Percentiles rank a stretch among this genome's conserved stretches.
Evolutionary conservation across 2,888 invertebrate species (phyloP).

Genomic region (Eristalis intricaria): DNA sequence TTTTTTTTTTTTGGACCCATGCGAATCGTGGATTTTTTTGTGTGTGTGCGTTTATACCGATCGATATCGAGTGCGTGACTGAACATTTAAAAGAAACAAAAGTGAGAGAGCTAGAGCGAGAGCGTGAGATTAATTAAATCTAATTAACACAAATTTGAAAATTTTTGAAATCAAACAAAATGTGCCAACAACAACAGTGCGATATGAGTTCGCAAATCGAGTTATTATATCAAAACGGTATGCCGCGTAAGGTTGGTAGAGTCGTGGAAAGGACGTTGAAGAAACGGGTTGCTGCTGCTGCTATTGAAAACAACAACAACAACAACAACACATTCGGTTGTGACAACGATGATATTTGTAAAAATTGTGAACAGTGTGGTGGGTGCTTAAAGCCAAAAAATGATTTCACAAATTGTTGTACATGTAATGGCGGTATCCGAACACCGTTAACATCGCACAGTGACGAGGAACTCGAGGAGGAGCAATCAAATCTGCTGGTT

Average conservation of each 20-base stretch:
- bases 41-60: conserved; percentile 29
- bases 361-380: conserved; percentile 58
- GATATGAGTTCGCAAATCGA: conserved; percentile 78
- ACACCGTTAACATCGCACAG: not conserved
- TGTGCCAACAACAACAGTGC: conserved; percentile 68
- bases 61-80: conserved; percentile 28
- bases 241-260: conserved; percentile 79
- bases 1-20: conserved; percentile 12
- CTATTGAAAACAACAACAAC: conserved; percentile 34
- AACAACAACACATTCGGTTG: conserved; percentile 16
- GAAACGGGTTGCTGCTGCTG: conserved; percentile 75
- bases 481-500: conserved; percentile 26
- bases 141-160: conserved; percentile 3
- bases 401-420: conserved; percentile 41
- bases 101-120: not conserved
- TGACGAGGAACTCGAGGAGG: conserved; percentile 46
- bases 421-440: conserved; percentile 15
- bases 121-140: conserved; percentile 14
- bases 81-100: conserved; percentile 20
- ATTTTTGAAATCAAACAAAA: conserved; percentile 36
- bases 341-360: conserved; percentile 34
- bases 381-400: conserved; percentile 56
- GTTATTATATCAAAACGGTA: conserved; percentile 78
- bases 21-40: conserved; percentile 7
- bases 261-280: conserved; percentile 77